Conservation (phyloP, 2,888 invertebrate genomes). For the Morinoia aosen region DNA sequence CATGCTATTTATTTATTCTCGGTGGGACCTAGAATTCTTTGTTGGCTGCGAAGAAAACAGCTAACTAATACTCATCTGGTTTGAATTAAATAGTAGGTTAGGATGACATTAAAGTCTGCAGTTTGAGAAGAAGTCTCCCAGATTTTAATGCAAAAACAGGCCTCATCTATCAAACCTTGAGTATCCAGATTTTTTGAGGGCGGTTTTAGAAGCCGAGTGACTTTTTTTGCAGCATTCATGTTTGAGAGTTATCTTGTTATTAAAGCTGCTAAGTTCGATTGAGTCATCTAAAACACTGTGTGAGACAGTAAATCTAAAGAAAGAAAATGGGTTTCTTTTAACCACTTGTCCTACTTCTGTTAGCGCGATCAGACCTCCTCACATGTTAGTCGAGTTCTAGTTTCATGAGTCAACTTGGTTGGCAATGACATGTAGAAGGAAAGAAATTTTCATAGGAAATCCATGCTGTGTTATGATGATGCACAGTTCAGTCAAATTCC, state of each 20-base stretch:
- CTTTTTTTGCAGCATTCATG: background rate
- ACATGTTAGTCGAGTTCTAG: background rate
- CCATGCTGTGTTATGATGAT: too few species aligned
- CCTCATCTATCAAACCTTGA: background rate
- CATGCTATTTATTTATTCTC: too few species aligned
- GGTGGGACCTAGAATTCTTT: background rate
- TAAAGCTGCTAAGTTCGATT: background rate
- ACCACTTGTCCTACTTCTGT: background rate
- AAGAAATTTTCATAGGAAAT: too few species aligned
- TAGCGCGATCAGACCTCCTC: background rate
- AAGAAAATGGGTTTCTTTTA: background rate
- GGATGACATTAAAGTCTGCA: background rate
- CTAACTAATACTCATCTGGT: background rate
- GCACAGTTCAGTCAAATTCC: too few species aligned
- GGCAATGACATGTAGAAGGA: too few species aligned
- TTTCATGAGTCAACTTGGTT: background rate
- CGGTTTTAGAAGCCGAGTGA: background rate
- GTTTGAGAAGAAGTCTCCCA: background rate
- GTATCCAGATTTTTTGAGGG: background rate
- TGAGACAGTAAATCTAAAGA: background rate
- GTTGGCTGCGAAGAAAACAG: background rate
- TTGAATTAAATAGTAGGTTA: background rate
- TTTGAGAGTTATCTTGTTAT: background rate
- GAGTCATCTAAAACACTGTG: background rate
- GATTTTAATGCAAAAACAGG: background rate